Evolutionary conservation across 2,888 invertebrate genomes (phyloP).

Genomic region (Heliconius erato): DNA sequence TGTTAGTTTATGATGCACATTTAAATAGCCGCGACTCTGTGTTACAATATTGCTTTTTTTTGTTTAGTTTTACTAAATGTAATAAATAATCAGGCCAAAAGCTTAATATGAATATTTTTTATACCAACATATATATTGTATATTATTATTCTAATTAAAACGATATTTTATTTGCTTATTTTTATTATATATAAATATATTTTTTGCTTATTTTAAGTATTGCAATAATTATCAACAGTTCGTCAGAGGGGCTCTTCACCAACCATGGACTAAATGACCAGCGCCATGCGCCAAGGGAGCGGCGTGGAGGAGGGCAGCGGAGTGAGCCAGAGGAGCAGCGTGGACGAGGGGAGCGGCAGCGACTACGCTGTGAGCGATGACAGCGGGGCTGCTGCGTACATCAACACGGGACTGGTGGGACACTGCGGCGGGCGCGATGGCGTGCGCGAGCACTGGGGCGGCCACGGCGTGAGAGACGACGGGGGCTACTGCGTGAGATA

Average conservation of each 20-base stretch:
- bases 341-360: conserved; percentile 61
- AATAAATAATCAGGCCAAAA: no score
- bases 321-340: conserved; percentile 3
- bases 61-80: no score
- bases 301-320: conserved; percentile 56
- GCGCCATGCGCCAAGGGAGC: conserved; percentile 61
- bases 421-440: conserved; percentile 59
- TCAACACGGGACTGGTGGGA: conserved; percentile 75
- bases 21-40: no score
- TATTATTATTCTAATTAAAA: no score
- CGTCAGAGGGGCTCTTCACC: conserved; percentile 76
- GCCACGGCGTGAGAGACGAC: conserved; percentile 58
- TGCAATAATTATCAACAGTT: conserved; percentile 60
- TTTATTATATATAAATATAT: conserved; percentile 40
- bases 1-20: no score
- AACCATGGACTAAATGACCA: conserved; percentile 63
- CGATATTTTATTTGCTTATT: no score
- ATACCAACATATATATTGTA: no score
- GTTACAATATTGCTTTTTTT: no score
- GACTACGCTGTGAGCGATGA: conserved; percentile 64
- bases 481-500: conserved; percentile 58
- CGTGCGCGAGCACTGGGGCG: conserved; percentile 54
- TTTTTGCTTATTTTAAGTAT: conserved; percentile 46
- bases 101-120: no score
- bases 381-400: conserved; percentile 64